phyloP scores from a whole-genome alignment of 2,797 vertebrate species.

The Hyperoplus immaculatus region DNA sequence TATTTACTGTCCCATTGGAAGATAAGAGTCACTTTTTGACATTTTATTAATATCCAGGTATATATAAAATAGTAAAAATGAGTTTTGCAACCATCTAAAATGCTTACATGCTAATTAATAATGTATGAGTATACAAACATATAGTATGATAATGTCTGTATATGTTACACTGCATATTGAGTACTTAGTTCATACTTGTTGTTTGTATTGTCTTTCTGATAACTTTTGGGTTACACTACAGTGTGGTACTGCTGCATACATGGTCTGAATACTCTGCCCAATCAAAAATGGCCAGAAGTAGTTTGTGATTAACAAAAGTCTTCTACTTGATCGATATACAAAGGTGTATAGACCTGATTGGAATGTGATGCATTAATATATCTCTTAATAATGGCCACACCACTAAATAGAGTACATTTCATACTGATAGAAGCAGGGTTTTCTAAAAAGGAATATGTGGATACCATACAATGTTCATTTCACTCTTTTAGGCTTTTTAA shows the following conservation, averaged over 20 bases:
- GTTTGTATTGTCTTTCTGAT: no score
- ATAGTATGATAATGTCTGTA: not conserved
- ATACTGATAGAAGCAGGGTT: slow-evolving; percentile 19
- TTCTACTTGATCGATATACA: not conserved
- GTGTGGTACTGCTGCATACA: not conserved
- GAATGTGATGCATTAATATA: slow-evolving; percentile 27
- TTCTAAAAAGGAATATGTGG: slow-evolving; percentile 1
- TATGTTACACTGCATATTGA: not conserved
- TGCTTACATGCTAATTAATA: not conserved
- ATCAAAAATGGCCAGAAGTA: no score
- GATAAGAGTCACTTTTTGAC: no score
- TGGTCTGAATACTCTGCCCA: not conserved
- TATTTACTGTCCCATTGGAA: no score
- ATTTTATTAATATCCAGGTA: no score
- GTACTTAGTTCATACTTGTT: not conserved
- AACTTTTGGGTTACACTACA: no score
- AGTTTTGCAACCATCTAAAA: not conserved
- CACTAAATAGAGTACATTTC: not conserved
- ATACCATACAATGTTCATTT: slow-evolving; percentile 36
- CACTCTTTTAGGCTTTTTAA: slow-evolving; percentile 31
- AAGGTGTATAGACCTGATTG: not conserved
- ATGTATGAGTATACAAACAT: not conserved
- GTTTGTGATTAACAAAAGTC: not conserved
- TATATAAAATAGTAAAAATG: not conserved
- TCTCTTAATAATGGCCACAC: not conserved